Evolutionary conservation across 1,140 invertebrate species (phyloP), one percentile per base, ranked within the genome.

Genomic region (Manduca sexta): DNA sequence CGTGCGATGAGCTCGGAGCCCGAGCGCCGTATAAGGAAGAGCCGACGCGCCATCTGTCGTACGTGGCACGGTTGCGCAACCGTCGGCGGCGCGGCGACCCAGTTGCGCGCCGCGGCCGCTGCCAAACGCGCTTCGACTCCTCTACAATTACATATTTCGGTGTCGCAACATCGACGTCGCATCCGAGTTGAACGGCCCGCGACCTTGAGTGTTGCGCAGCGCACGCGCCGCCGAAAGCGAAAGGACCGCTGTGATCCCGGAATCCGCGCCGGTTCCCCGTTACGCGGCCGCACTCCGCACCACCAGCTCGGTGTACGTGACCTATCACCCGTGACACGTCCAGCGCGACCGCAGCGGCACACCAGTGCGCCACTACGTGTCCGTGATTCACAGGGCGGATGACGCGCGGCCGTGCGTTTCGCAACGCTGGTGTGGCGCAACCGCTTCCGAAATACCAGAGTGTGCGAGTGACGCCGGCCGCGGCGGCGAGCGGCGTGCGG

Each of bases 131-230:
- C 66, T 56, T 74, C 74, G 68, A 61, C 74, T 79, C 69, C 79
- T 78, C 74, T 72, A 77, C 78, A 80, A 80, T 80, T 80, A 82
- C 76, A 82, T 79, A 77, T 80, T 80, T 75, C 62, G 69, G 76
- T 80, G 80, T 82, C 77, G 80, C 78, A 80, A 82, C 69, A 60
- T 49, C 64, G 52, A 64, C 60, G 75, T 82, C 75, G 74, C 78
- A 84, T 84, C 81, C 79, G 81, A 84, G 81, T 84, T 84, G 78
- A 84, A 84, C 75, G 81, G 69, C 75, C 74, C 74, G 66, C 14
- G 78, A 74, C 75, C 79, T 79, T 82, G 75, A 69, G 64, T 49
- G 64, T 74, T 74, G 72, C 76, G 77, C 65, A 56, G 60, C 57
- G 62, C 68, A 73, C 74, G 69, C 70, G 70, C 69, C 49, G 70